Base-by-base conservation (phyloP, 1,140 invertebrate species). In the Holotrichia oblita region DNA sequence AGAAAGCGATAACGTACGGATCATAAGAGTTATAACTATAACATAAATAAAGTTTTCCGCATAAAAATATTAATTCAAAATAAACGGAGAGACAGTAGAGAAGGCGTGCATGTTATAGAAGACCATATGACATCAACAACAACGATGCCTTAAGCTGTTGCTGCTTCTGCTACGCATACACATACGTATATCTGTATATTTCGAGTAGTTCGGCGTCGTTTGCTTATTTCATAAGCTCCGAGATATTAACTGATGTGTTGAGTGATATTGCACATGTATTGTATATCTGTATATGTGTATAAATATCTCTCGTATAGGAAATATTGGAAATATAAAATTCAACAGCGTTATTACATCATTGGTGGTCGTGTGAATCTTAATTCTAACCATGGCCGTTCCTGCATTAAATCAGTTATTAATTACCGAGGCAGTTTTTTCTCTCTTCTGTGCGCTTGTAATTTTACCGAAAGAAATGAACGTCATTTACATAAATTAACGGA, bases 41-140 rank as follows among this genome's bases (percentile, higher is more conserved):
- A 76, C 12, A 24, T 79, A 79, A 79, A 79, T 74, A 79, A 48
- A 4, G 59, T 77, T 74, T 34, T 48, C 73, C 72, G 12, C 75
- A 79, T 79, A 79, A 79, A 79, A 79, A 77, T 79, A 79, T 79
- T 79, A 79, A 79, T 79, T 79, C 75, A 79, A 79, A 79, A 79
- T 79, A 79, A 79, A 79, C 79, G 2, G 8, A 48, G 14, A 59
- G 17, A 34, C 27, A 34, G 27, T 34, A 34, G 27, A n/a, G n/a
- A 34, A 34, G 27, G 27, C 27, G 27, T 34, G 27, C n/a, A n/a
- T n/a, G n/a, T n/a, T 34, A 34, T 1, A 34, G n/a, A 42, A 55
- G 12, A 79, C 79, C 76, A 77, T 79, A 79, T 79, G 79, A 79
- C 79, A 79, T 64, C 64, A 34, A 34, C 27, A 34, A 34, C n/a